phyloP scores from a whole-genome alignment of 2,113 vertebrate species.

The Malaclemys terrapin region DNA sequence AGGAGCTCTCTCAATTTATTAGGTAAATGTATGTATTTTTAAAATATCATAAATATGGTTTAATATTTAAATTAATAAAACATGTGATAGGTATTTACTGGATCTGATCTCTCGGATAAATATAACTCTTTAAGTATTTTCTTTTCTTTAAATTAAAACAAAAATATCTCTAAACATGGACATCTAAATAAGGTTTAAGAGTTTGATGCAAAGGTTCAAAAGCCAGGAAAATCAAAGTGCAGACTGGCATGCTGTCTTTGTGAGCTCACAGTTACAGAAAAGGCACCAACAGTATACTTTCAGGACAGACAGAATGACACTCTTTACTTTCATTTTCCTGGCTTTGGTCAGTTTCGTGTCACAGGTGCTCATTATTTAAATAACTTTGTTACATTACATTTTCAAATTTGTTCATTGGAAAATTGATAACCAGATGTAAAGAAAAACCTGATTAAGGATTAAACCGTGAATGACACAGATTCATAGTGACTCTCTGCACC shows the following conservation, averaged over 20 bases:
- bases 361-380: background rate
- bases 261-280: background rate
- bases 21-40: background rate
- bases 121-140: background rate
- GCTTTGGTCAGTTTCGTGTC: background rate
- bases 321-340: background rate
- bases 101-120: background rate
- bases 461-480: background rate
- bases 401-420: background rate
- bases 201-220: background rate
- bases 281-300: background rate
- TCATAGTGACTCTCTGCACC: background rate
- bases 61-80: background rate
- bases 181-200: background rate
- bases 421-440: background rate
- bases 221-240: background rate
- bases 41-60: background rate
- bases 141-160: background rate
- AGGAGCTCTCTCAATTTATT: background rate
- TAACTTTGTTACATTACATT: background rate
- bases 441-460: background rate
- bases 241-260: background rate
- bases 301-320: background rate
- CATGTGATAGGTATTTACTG: background rate
- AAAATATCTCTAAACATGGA: background rate